A percentile compares a stretch with the other conserved stretches of the same genome.
Conservation (phyloP, 2,113 vertebrate genomes). For the Peromyscus leucopus region DNA sequence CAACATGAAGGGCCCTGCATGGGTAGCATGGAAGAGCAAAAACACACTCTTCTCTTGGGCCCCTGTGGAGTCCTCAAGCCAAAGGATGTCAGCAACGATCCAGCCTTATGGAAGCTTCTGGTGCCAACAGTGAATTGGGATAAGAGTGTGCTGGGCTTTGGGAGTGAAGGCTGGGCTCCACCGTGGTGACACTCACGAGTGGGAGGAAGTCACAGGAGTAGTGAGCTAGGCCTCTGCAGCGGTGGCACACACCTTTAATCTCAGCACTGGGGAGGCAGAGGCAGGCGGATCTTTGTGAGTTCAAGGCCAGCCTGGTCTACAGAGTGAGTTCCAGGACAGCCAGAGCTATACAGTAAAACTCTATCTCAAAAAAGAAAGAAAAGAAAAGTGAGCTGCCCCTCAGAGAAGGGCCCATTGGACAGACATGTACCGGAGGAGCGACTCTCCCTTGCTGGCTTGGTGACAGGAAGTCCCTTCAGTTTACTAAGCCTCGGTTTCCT, state of each 20-base stretch:
- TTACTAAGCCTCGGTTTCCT: not conserved
- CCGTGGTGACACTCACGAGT: not conserved
- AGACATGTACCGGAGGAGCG: too few relatives aligned
- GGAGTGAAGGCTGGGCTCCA: not conserved
- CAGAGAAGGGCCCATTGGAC: not conserved
- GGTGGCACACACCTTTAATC: not conserved
- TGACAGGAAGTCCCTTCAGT: not conserved
- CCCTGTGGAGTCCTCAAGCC: not conserved
- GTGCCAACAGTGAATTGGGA: not conserved
- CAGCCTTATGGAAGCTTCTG: not conserved
- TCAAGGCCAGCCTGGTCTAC: not conserved
- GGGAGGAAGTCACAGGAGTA: not conserved
- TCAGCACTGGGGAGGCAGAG: not conserved
- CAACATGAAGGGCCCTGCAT: rapidly evolving
- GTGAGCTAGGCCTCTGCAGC: not conserved
- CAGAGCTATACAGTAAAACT: not conserved
- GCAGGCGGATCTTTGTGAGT: not conserved
- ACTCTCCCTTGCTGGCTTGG: not conserved
- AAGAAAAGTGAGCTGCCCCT: not conserved
- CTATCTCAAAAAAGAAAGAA: not conserved
- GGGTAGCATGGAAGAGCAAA: not conserved
- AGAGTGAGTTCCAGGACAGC: not conserved
- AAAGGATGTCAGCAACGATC: not conserved
- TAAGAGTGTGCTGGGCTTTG: not conserved
- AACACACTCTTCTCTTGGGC: not conserved